Percentiles rank a stretch among this genome's conserved stretches.
Evolutionary conservation across 1,140 invertebrate genomes (phyloP).

Genomic region (Aphidius ervi): DNA sequence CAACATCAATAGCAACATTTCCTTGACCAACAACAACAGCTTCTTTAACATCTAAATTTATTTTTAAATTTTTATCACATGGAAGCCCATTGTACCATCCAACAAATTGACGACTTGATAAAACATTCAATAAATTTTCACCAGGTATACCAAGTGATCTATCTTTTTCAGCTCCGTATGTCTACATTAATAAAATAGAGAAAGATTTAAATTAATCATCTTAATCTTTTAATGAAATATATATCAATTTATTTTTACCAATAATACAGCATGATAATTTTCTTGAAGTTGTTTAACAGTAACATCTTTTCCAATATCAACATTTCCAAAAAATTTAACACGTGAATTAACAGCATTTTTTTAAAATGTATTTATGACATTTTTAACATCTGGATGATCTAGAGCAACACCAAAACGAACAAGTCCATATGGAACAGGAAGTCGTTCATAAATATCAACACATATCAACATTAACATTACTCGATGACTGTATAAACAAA

Average conservation of each 20-base stretch:
- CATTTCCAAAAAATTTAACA: constrained; percentile 88
- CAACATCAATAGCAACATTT: constrained; percentile 98
- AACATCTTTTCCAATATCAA: constrained; percentile 81
- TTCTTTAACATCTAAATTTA: constrained; percentile 67
- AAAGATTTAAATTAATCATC: neutral
- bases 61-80: constrained; percentile 63
- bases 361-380: constrained; percentile 93
- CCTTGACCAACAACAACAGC: constrained; percentile 91
- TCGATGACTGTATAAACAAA: constrained; percentile 39
- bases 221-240: too few relatives aligned
- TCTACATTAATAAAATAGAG: constrained; percentile 51
- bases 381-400: constrained; percentile 98
- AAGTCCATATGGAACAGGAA: constrained; percentile 97
- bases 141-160: constrained; percentile 76
- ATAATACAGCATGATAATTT: constrained; percentile 82
- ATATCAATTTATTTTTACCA: constrained; percentile 59
- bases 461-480: constrained; percentile 76
- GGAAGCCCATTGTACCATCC: constrained; percentile 98
- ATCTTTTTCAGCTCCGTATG: constrained; percentile 85
- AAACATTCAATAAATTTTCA: constrained; percentile 76
- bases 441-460: constrained; percentile 92
- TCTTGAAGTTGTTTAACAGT: constrained; percentile 68
- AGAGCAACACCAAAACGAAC: constrained; percentile 97
- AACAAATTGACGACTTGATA: constrained; percentile 88
- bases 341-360: constrained; percentile 78